Percentiles rank a stretch among this genome's conserved stretches.
phyloP scores from a whole-genome alignment of 2,888 invertebrate species.

The Hyalella azteca region DNA sequence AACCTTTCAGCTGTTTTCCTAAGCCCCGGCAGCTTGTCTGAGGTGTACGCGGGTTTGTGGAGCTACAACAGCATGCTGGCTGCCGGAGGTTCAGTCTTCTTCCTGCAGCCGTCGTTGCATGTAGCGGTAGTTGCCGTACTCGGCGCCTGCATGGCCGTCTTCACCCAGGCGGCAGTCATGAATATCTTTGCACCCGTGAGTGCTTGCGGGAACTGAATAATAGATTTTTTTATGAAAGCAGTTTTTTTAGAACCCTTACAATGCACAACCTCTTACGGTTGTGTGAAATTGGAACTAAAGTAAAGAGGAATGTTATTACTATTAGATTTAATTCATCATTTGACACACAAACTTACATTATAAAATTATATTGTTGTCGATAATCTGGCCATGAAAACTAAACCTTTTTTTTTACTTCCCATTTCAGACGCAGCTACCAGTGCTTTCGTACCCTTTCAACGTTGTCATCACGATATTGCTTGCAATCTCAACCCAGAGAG shows the following conservation, averaged over 20 bases:
- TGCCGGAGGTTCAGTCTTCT: conserved; percentile 41
- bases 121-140: conserved; percentile 31
- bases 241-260: too few relatives aligned
- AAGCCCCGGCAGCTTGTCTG: conserved; percentile 37
- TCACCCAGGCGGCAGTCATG: conserved; percentile 43
- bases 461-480: conserved; percentile 44
- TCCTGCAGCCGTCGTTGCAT: conserved; percentile 43
- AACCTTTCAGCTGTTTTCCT: conserved; percentile 26
- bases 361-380: too few relatives aligned
- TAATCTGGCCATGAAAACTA: too few relatives aligned
- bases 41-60: conserved; percentile 52
- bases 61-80: conserved; percentile 50
- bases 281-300: too few relatives aligned
- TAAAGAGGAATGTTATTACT: too few relatives aligned
- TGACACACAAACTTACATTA: too few relatives aligned
- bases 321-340: too few relatives aligned
- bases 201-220: not conserved
- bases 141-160: conserved; percentile 38
- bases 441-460: conserved; percentile 52
- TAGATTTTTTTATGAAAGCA: too few relatives aligned
- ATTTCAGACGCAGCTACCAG: conserved; percentile 43
- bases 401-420: too few relatives aligned
- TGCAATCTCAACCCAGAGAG: conserved; percentile 34
- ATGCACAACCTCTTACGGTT: too few relatives aligned
- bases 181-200: conserved; percentile 46